phyloP scores from a whole-genome alignment of 1,140 invertebrate genomes.

The Drosophila repleta region DNA sequence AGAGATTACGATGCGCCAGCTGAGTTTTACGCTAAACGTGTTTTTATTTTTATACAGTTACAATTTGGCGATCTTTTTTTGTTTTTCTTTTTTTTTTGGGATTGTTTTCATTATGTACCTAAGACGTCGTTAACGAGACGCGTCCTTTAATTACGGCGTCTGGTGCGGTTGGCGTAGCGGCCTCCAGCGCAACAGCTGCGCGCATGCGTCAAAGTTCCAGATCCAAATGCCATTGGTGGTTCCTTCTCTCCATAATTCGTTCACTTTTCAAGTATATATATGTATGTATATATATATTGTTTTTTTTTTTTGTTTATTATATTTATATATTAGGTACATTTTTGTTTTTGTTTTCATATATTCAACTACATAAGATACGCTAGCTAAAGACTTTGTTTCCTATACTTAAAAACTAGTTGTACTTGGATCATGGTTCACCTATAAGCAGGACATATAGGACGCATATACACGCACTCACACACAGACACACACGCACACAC shows the following conservation, averaged over 20 bases:
- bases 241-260: slow-evolving; percentile 16
- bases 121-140: slow-evolving; percentile 43
- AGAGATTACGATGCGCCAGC: slow-evolving; percentile 66
- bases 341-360: background rate
- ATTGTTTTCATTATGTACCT: slow-evolving; percentile 59
- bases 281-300: background rate
- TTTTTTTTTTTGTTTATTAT: slow-evolving; percentile 25
- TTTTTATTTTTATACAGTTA: slow-evolving; percentile 45
- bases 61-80: slow-evolving; percentile 51
- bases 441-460: slow-evolving; percentile 30
- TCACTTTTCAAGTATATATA: slow-evolving; percentile 27
- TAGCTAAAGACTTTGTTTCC: slow-evolving; percentile 36
- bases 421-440: slow-evolving; percentile 28
- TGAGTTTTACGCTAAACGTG: slow-evolving; percentile 68
- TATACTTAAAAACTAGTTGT: slow-evolving; percentile 55
- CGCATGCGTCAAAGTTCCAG: slow-evolving; percentile 46
- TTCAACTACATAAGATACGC: slow-evolving; percentile 31
- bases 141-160: slow-evolving; percentile 40
- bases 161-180: background rate
- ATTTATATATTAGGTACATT: slow-evolving; percentile 19
- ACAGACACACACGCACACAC: background rate
- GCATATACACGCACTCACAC: background rate
- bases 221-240: slow-evolving; percentile 7
- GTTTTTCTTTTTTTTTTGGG: slow-evolving; percentile 20
- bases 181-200: slow-evolving; percentile 30